phyloP scores from a whole-genome alignment of 1,140 invertebrate genomes.

The Anadara kagoshimensis region DNA sequence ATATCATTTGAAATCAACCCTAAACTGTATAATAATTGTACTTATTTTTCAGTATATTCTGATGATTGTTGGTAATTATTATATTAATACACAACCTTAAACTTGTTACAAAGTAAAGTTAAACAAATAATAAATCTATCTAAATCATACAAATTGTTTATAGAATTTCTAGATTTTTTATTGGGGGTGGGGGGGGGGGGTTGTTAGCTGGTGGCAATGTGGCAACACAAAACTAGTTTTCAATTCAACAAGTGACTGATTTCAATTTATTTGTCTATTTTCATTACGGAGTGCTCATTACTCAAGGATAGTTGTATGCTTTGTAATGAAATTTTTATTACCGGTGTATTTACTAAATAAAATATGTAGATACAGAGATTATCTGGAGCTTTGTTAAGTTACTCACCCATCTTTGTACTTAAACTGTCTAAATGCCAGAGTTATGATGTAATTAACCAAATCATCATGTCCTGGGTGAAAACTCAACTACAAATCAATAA shows the following conservation, averaged over 20 bases:
- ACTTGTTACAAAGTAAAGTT: no score
- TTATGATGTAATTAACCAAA: conserved; percentile 95
- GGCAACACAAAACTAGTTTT: no score
- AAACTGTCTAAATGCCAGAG: conserved; percentile 97
- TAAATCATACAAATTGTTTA: no score
- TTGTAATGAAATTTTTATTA: conserved; percentile 1
- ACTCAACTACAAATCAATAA: conserved; percentile 79
- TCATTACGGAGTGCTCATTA: neutral
- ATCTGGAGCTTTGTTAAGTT: neutral
- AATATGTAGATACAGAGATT: neutral
- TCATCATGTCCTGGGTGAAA: conserved; percentile 99
- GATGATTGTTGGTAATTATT: no score
- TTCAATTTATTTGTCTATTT: neutral
- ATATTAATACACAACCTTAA: no score
- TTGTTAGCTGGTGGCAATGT: no score
- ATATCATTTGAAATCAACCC: no score
- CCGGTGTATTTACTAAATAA: neutral
- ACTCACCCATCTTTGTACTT: conserved; percentile 96
- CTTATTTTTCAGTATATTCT: no score
- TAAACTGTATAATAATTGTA: no score
- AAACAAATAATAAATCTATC: no score
- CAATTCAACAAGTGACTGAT: neutral
- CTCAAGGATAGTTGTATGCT: neutral
- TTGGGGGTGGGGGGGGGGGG: no score
- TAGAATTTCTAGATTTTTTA: no score